phyloP scores from a whole-genome alignment of 2,888 invertebrate species.

The Heteromurus nitidus region DNA sequence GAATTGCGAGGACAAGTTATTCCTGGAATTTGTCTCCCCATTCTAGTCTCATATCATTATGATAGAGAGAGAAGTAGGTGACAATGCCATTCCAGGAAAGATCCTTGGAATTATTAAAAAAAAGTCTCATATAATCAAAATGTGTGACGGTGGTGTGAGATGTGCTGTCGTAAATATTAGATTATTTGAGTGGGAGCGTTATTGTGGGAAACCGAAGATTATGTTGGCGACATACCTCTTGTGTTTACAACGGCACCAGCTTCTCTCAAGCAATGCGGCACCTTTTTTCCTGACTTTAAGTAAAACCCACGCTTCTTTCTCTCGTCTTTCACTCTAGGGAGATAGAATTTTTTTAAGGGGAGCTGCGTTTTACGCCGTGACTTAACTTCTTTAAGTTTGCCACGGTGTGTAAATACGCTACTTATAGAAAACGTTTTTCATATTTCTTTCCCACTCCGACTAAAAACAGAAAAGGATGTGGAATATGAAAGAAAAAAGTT shows the following conservation, averaged over 20 bases:
- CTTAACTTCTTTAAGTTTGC: neutral
- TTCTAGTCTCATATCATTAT: neutral
- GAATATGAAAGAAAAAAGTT: neutral
- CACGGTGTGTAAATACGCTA: neutral
- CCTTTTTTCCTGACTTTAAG: neutral
- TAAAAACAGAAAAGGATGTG: neutral
- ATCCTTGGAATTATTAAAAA: conserved; percentile 4
- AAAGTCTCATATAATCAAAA: conserved; percentile 9
- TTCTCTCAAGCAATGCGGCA: too few relatives aligned
- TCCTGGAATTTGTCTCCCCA: neutral
- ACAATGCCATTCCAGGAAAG: neutral
- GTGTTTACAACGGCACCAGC: neutral
- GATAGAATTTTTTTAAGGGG: too few relatives aligned
- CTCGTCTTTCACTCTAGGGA: neutral
- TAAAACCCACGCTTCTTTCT: neutral
- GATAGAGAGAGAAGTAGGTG: neutral
- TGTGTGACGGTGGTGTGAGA: neutral
- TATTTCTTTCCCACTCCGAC: neutral
- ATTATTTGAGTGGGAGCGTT: conserved; percentile 1
- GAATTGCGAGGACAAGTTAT: conserved; percentile 1
- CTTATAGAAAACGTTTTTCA: neutral
- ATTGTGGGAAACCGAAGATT: conserved; percentile 4
- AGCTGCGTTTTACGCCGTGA: too few relatives aligned
- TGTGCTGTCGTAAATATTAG: conserved; percentile 14
- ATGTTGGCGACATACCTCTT: neutral